Evolutionary conservation across 2,888 invertebrate genomes (phyloP).

Genomic region (Chouioia cunea): DNA sequence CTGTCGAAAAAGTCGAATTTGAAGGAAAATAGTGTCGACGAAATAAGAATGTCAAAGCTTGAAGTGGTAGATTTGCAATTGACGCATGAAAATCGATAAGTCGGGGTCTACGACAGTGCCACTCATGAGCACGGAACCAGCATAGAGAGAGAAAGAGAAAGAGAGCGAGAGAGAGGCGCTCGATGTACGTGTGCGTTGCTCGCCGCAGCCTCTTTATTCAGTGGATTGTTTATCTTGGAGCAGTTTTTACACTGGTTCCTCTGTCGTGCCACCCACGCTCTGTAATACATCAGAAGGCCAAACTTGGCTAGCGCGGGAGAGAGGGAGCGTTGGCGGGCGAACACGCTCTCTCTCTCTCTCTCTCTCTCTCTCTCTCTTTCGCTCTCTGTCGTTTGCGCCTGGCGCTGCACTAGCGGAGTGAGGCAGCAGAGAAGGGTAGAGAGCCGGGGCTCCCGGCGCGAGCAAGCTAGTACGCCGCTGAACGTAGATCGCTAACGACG

Average conservation of each 20-base stretch:
- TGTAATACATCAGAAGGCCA: too few relatives aligned
- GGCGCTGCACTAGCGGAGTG: not conserved
- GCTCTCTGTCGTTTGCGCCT: not conserved
- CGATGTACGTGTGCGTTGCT: too few relatives aligned
- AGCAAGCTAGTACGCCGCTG: slow-evolving; percentile 65
- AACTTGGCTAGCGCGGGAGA: not conserved
- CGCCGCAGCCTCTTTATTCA: too few relatives aligned
- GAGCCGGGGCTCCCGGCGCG: slow-evolving; percentile 54
- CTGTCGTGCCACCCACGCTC: not conserved
- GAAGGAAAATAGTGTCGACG: not conserved
- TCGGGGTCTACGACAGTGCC: not conserved
- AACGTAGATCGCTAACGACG: slow-evolving; percentile 65
- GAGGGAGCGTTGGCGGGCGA: not conserved
- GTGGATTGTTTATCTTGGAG: too few relatives aligned
- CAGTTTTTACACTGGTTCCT: not conserved
- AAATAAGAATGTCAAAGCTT: not conserved
- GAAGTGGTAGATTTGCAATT: slow-evolving; percentile 8
- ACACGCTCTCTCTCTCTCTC: slow-evolving; percentile 5
- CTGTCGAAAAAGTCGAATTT: slow-evolving; percentile 12
- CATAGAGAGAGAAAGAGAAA: too few relatives aligned
- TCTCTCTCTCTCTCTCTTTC: slow-evolving; percentile 11
- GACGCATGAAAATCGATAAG: slow-evolving; percentile 37
- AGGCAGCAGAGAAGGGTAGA: slow-evolving; percentile 42
- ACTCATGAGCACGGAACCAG: not conserved
- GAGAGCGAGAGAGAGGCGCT: too few relatives aligned